Evolutionary conservation across 2,113 vertebrate genomes (phyloP), one percentile per base, ranked within the genome.

Genomic region (Glaucidium brasilianum): DNA sequence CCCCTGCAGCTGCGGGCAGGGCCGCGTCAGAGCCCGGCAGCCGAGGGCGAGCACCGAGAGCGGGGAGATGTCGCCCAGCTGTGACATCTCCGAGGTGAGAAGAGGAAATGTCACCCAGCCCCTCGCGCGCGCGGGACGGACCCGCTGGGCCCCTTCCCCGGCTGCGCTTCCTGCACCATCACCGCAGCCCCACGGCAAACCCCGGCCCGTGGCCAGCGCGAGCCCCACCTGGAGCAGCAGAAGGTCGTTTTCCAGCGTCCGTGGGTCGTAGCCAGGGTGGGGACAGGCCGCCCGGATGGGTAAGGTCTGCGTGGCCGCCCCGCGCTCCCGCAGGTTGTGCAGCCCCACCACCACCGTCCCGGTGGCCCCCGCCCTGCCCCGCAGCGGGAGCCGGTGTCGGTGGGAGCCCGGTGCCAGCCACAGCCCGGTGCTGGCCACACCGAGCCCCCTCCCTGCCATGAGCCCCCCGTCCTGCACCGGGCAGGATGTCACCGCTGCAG

Each of bases 221-320:
- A 63, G 45, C 13, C 94, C 68, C 41, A 97, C 97, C 97, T 96
- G 77, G 1, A 97, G 92, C 76, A 97, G 92, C 1, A 71, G 77
- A 5, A 98, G 72, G 78, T 96, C 96, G 1, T 96, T 95, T 5
- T 84, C 58, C 69, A 94, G 56, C 1, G 52, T 92, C 0, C 0
- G 0, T 0, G 0, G 0, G 74, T 83, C 1, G 21, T 85, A 94
- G 25, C 9, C 3, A 0, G 97, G 97, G 45, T 97, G 95, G 11
- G 12, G 29, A 59, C 97, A 50, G 3, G 6, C 59, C 0, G 19
- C 6, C 21, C 12, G 58, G 88, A 97, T 32, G 49, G 1, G 0
- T 41, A 95, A 82, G 12, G 10, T n/a, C 63, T 95, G 80, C 2
- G 37, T 5, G 13, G 0, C 21, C 4, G 2, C 6, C 10, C 15